These are phyloP conservation scores for Polyommatus icarus DNA, from an alignment of 2,888 invertebrate genomes.

Conservation along the genomic window DNA sequence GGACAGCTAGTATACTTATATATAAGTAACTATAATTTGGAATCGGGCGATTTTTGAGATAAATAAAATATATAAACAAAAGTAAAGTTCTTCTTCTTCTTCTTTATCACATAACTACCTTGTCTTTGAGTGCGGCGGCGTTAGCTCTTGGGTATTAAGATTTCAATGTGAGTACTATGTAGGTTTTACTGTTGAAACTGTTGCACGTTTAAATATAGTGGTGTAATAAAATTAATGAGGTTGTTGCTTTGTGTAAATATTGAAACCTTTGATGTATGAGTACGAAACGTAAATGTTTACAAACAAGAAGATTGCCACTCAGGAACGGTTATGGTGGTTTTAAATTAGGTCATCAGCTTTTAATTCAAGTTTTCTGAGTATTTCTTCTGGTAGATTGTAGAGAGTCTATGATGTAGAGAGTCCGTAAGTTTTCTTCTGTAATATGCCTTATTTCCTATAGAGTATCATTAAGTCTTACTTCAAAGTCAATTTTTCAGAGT, in stretches of 20 bases:
- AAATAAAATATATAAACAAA: too few species aligned
- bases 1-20: too few species aligned
- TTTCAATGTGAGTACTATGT: neutral
- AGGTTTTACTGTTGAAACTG: neutral
- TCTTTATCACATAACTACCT: neutral
- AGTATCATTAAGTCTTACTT: too few species aligned
- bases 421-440: too few species aligned
- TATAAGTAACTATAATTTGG: too few species aligned
- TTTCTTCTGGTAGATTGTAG: too few species aligned
- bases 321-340: neutral
- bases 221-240: slow-evolving; percentile 30
- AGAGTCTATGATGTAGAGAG: too few species aligned
- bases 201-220: slow-evolving; percentile 18
- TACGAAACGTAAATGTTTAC: slow-evolving; percentile 20
- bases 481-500: too few species aligned
- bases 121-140: neutral
- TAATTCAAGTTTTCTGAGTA: neutral
- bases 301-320: slow-evolving; percentile 14
- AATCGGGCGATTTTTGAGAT: too few species aligned
- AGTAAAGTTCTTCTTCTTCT: too few species aligned
- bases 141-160: neutral
- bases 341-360: neutral
- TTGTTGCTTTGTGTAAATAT: slow-evolving; percentile 29
- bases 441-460: too few species aligned
- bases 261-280: slow-evolving; percentile 27